Percentiles rank a stretch among this genome's conserved stretches.
These are phyloP conservation scores for Drosophila kikkawai DNA, from an alignment of 1,140 invertebrate genomes.

Conservation along the genomic window DNA sequence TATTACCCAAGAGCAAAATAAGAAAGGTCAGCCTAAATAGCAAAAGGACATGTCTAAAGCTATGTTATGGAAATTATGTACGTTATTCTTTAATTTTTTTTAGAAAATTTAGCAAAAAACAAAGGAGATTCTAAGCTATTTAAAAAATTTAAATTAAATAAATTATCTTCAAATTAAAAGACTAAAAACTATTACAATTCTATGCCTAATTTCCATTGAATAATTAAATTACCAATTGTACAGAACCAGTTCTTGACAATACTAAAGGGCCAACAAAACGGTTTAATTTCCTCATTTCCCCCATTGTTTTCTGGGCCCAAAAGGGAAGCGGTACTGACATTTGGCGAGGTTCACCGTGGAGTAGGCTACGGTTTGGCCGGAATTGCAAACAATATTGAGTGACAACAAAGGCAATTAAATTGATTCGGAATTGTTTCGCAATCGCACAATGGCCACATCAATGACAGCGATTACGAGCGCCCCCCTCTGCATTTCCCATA, in stretches of 20 bases:
- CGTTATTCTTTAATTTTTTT: not conserved
- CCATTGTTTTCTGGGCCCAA: slow-evolving; percentile 30
- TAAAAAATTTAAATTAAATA: not conserved
- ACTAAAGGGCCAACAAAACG: slow-evolving; percentile 21
- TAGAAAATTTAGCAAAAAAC: not conserved
- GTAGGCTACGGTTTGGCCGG: slow-evolving; percentile 31
- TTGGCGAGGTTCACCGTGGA: slow-evolving; percentile 11
- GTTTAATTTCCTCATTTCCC: slow-evolving; percentile 29
- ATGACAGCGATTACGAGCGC: slow-evolving; percentile 58
- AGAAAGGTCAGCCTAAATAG: slow-evolving; percentile 38
- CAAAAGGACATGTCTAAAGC: slow-evolving; percentile 17
- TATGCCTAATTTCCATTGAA: slow-evolving; percentile 21
- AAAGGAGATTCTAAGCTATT: not conserved
- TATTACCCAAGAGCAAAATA: slow-evolving; percentile 19
- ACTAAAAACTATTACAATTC: not conserved
- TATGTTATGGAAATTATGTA: not conserved
- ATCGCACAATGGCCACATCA: slow-evolving; percentile 61
- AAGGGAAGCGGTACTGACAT: slow-evolving; percentile 24
- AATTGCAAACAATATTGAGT: slow-evolving; percentile 54
- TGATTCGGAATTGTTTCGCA: slow-evolving; percentile 63
- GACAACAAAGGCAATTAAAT: slow-evolving; percentile 60
- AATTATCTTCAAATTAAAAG: too few relatives aligned
- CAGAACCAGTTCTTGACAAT: not conserved
- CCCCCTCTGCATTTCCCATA: slow-evolving; percentile 6
- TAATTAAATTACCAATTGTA: slow-evolving; percentile 34